Conservation (phyloP, 2,888 invertebrate species). For the Epistrophella euchroma region DNA sequence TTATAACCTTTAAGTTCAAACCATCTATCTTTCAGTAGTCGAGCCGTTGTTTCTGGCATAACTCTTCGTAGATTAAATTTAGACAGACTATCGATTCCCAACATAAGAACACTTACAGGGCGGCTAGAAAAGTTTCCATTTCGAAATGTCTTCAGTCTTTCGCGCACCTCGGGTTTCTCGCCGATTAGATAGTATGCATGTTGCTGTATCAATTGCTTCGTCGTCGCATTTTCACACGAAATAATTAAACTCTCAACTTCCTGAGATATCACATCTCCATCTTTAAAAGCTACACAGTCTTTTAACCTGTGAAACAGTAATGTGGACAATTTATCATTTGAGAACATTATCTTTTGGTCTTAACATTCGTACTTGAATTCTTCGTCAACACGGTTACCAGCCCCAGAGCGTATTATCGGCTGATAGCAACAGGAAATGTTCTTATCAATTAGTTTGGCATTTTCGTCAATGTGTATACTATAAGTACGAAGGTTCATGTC, state of each 20-base stretch:
- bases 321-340: neutral
- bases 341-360: neutral
- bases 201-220: constrained; percentile 78
- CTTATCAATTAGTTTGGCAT: constrained; percentile 32
- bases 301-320: constrained; percentile 76
- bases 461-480: constrained; percentile 76
- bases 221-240: constrained; percentile 81
- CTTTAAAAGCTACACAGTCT: constrained; percentile 77
- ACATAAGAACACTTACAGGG: constrained; percentile 87
- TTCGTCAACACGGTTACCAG: constrained; percentile 78
- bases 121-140: neutral
- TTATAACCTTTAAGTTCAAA: constrained; percentile 89
- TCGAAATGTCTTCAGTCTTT: neutral
- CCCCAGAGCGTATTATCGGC: constrained; percentile 79
- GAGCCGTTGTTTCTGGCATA: constrained; percentile 88
- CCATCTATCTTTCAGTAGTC: constrained; percentile 88
- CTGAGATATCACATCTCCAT: constrained; percentile 78
- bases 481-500: constrained; percentile 75
- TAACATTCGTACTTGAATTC: constrained; percentile 78
- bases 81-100: constrained; percentile 94
- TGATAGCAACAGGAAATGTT: constrained; percentile 80
- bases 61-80: constrained; percentile 90
- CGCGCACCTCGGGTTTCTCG: constrained; percentile 81
- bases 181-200: constrained; percentile 85
- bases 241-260: constrained; percentile 78